Conservation (phyloP, 2,797 vertebrate species). For the Microctenopoma steveboyesi region DNA sequence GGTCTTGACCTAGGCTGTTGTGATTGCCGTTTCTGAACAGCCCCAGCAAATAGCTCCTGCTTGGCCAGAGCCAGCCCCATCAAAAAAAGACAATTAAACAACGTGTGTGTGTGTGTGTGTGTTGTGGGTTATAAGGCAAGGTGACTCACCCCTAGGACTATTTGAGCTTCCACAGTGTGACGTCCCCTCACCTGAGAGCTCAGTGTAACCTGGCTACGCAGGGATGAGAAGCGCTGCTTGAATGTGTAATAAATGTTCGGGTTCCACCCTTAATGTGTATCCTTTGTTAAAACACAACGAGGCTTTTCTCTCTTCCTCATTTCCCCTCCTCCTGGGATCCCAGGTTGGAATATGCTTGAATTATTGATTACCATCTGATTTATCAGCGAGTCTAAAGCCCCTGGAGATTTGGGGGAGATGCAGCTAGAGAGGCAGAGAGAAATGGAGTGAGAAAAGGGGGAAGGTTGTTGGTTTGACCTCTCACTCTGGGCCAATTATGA, state of each 20-base stretch:
- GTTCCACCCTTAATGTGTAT: slow-evolving; percentile 32
- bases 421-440: slow-evolving; percentile 46
- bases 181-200: slow-evolving; percentile 60
- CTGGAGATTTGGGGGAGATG: slow-evolving; percentile 49
- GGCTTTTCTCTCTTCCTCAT: slow-evolving; percentile 25
- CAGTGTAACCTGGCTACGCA: slow-evolving; percentile 38
- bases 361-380: slow-evolving; percentile 81
- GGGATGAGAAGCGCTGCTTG: slow-evolving; percentile 41
- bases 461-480: slow-evolving; percentile 52
- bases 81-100: slow-evolving; percentile 45
- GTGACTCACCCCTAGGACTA: slow-evolving; percentile 58
- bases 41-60: slow-evolving; percentile 43
- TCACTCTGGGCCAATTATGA: slow-evolving; percentile 75
- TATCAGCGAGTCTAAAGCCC: slow-evolving; percentile 54
- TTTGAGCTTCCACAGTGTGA: slow-evolving; percentile 47
- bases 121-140: slow-evolving; percentile 48
- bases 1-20: slow-evolving; percentile 54
- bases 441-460: slow-evolving; percentile 17
- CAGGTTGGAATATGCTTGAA: slow-evolving; percentile 72
- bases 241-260: slow-evolving; percentile 61
- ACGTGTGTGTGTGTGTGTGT: slow-evolving; percentile 18
- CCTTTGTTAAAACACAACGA: slow-evolving; percentile 56
- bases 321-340: slow-evolving; percentile 31
- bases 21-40: slow-evolving; percentile 61
- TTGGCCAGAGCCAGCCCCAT: slow-evolving; percentile 14